Evolutionary conservation across 2,888 invertebrate species (phyloP), one percentile per base, ranked within the genome.

Genomic region (Ceraclea dissimilis): DNA sequence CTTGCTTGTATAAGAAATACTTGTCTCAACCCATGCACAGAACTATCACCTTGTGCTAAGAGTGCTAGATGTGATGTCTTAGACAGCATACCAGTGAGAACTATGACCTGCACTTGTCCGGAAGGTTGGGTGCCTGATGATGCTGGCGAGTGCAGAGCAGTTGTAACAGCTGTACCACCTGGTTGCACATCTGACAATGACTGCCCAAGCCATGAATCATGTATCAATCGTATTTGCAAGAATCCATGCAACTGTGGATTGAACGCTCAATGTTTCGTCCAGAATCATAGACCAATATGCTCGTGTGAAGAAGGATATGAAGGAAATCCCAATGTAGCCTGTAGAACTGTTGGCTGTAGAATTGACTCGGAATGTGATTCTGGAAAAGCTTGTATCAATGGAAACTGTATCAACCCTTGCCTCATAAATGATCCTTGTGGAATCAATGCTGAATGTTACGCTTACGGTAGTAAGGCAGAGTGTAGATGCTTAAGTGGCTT

Each of bases 201-300:
- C 63, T 94, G 94, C 68, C 76, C 80, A 2, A 82, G 81, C 49
- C 81, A 81, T 62, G 89, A 93, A 69, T 86, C 92, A 10, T 94
- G 94, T 67, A 82, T 93, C 44, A 91, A 93, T 67, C 79, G 92
- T 65, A 83, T 89, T 63, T 94, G 94, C 67, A 81, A 89, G 63
- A 88, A 90, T 65, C 92, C 93, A 13, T 93, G 93, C 70, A 87
- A 88, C 66, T 94, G 93, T 68, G 93, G 93, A 52, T 81, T 82
- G 39, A 87, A 93, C 66, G 87, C 92, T 39, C 82, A 86, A 63
- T 94, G 94, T 66, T 81, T 83, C 62, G 84, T 93, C 5, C 83
- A 83, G 60, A 85, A 90, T 65, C 93, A 93, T 68, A 83, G 91
- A 59, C 92, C 93, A 1, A 83, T 89, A 34, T 94, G 94, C 69